These are phyloP conservation scores for Chanos chanos DNA, from an alignment of 2,797 vertebrate species.

Conservation along the genomic window DNA sequence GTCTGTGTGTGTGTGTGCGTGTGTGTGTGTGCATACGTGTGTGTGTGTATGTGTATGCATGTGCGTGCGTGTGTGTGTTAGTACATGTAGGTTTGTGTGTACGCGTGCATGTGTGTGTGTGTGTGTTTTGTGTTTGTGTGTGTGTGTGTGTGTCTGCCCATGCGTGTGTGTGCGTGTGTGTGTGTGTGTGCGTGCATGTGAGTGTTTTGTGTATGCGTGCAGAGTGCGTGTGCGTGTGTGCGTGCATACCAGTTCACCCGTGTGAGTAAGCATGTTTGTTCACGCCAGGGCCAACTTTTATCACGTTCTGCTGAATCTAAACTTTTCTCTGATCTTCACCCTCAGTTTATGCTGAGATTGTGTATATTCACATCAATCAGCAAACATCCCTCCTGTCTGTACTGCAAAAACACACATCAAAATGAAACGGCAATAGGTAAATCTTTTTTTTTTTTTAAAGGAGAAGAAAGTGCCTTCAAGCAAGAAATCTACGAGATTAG, in stretches of 20 bases:
- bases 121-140: slow-evolving; percentile 30
- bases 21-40: slow-evolving; percentile 23
- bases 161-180: not conserved
- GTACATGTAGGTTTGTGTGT: too few relatives aligned
- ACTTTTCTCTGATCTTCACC: slow-evolving; percentile 66
- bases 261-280: slow-evolving; percentile 52
- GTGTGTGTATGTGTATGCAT: not conserved
- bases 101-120: not conserved
- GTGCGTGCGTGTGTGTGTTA: not conserved
- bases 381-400: slow-evolving; percentile 22
- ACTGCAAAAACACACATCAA: slow-evolving; percentile 34
- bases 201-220: too few relatives aligned
- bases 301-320: slow-evolving; percentile 61
- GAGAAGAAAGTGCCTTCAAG: too few relatives aligned
- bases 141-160: not conserved
- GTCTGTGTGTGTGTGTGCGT: not conserved
- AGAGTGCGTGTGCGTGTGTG: not conserved
- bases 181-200: not conserved
- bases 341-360: slow-evolving; percentile 66
- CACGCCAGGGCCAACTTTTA: slow-evolving; percentile 48
- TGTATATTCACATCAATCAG: slow-evolving; percentile 69
- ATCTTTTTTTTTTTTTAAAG: too few relatives aligned
- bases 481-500: too few relatives aligned
- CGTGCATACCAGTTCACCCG: slow-evolving; percentile 23
- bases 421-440: slow-evolving; percentile 29